Evolutionary conservation across 2,888 invertebrate species (phyloP).

Genomic region (Fabriciana adippe): DNA sequence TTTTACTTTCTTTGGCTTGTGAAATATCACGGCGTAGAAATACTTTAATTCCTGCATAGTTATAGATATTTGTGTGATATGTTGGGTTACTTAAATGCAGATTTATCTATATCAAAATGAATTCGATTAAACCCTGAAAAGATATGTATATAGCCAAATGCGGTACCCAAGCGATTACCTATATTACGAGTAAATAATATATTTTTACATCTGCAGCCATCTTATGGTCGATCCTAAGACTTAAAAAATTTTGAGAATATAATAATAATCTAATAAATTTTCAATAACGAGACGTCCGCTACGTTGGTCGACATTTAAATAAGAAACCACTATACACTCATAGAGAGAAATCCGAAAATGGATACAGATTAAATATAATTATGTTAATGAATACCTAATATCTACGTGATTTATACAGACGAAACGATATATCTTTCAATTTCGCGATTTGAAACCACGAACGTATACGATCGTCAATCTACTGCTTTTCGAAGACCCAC

Average conservation of each 20-base stretch:
- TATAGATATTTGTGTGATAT: conserved; percentile 71
- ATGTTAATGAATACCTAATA: conserved; percentile 78
- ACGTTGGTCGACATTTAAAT: conserved; percentile 82
- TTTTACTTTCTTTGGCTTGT: conserved; percentile 77
- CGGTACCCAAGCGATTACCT: conserved; percentile 74
- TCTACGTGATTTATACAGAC: conserved; percentile 78
- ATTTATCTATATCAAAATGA: conserved; percentile 48
- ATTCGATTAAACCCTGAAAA: conserved; percentile 65
- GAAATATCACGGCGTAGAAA: conserved; percentile 78
- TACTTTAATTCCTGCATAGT: conserved; percentile 60
- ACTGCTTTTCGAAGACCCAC: conserved; percentile 75
- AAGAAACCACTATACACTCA: conserved; percentile 81
- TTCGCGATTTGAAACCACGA: conserved; percentile 79
- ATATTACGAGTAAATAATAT: conserved; percentile 77
- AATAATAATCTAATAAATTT: conserved; percentile 81
- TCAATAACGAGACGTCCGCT: conserved; percentile 80
- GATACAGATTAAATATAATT: conserved; percentile 81
- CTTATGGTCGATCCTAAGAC: conserved; percentile 71
- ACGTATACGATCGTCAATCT: conserved; percentile 75
- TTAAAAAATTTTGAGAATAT: conserved; percentile 74
- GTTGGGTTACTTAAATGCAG: conserved; percentile 53
- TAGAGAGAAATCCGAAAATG: conserved; percentile 82
- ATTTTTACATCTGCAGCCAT: conserved; percentile 79
- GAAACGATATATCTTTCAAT: conserved; percentile 67
- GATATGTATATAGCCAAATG: conserved; percentile 69